phyloP scores from a whole-genome alignment of 2,797 vertebrate species.

The Ptychadena robeensis region DNA sequence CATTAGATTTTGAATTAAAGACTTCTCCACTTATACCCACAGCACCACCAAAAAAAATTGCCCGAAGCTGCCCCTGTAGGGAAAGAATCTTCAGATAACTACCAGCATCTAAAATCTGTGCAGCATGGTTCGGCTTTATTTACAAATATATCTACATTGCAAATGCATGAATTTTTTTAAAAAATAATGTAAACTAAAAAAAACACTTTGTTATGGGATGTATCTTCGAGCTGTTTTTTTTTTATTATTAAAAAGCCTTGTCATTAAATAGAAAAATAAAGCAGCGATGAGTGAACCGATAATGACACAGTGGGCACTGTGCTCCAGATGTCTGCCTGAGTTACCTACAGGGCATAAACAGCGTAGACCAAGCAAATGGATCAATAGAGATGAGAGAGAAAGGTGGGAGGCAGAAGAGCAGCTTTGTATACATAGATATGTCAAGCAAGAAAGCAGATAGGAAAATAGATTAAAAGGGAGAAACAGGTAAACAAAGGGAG shows the following conservation, averaged over 20 bases:
- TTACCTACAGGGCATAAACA: constrained; percentile 26
- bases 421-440: not conserved
- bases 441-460: not conserved
- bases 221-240: not conserved
- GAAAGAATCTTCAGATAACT: too few species aligned
- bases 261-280: not conserved
- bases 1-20: too few species aligned
- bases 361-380: constrained; percentile 1
- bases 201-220: not conserved
- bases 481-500: not conserved
- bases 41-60: too few species aligned
- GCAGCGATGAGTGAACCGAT: not conserved
- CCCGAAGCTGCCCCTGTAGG: too few species aligned
- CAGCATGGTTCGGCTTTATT: not conserved
- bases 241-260: not conserved
- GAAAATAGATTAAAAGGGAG: not conserved
- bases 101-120: too few species aligned
- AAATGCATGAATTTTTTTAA: not conserved
- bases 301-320: not conserved
- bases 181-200: not conserved
- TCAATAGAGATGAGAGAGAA: constrained; percentile 23
- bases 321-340: constrained; percentile 7
- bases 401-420: constrained; percentile 1
- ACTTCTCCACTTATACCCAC: too few species aligned
- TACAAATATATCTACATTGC: not conserved